These are phyloP conservation scores for Erpobdella octoculata DNA, from an alignment of 2,888 invertebrate species.

Conservation along the genomic window DNA sequence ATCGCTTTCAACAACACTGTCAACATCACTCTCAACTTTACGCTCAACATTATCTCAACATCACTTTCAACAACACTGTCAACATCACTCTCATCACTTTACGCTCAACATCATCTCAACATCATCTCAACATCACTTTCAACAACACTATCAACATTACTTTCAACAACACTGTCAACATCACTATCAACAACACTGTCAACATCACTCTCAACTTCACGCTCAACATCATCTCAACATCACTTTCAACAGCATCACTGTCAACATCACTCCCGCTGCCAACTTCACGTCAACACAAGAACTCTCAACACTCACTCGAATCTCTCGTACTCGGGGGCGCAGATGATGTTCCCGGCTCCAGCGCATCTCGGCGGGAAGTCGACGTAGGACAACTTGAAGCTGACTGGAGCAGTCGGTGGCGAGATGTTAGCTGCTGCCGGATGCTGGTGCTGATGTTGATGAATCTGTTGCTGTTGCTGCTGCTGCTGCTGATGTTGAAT, in stretches of 20 bases:
- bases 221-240: not conserved
- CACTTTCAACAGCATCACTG: not conserved
- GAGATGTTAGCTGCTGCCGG: not conserved
- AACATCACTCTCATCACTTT: too few relatives aligned
- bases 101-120: not conserved
- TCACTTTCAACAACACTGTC: not conserved
- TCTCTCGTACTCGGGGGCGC: constrained; percentile 39
- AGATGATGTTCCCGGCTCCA: constrained; percentile 38
- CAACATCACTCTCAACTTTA: too few relatives aligned
- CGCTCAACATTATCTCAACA: not conserved
- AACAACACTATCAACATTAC: too few relatives aligned
- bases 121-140: not conserved
- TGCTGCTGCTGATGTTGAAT: not conserved
- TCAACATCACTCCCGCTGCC: not conserved
- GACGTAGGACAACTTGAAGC: constrained; percentile 39
- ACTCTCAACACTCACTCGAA: constrained; percentile 37
- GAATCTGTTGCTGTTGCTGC: not conserved
- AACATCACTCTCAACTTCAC: not conserved
- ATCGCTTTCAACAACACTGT: not conserved
- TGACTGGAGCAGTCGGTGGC: not conserved
- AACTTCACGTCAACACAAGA: not conserved
- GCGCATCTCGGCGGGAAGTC: constrained; percentile 39
- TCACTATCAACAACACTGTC: too few relatives aligned
- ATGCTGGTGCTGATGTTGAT: not conserved
- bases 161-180: too few relatives aligned